Percentiles rank a stretch among this genome's conserved stretches.
These are phyloP conservation scores for Cataglyphis cursor DNA, from an alignment of 2,888 invertebrate species.

Conservation along the genomic window DNA sequence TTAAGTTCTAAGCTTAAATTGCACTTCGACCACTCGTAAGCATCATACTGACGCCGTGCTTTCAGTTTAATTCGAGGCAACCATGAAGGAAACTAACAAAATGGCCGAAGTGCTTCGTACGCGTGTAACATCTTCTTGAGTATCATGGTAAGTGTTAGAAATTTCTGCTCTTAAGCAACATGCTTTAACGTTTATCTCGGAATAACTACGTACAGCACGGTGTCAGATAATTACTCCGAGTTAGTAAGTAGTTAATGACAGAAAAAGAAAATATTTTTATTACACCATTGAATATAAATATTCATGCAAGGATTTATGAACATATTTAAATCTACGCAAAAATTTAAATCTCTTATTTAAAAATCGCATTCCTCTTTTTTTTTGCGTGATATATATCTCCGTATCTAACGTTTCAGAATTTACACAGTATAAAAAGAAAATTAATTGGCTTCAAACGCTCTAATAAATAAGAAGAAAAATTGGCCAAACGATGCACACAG, in stretches of 20 bases:
- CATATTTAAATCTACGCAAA: background rate
- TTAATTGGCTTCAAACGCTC: background rate
- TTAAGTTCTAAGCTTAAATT: constrained; percentile 60
- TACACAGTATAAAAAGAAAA: background rate
- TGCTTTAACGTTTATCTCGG: constrained; percentile 42
- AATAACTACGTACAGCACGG: constrained; percentile 18
- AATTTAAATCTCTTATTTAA: background rate
- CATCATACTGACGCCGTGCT: constrained; percentile 43
- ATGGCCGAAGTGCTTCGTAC: constrained; percentile 43
- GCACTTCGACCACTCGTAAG: constrained; percentile 56
- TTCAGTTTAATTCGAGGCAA: constrained; percentile 55
- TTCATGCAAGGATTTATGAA: background rate
- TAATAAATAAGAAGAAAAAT: constrained; percentile 4
- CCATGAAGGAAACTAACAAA: constrained; percentile 56
- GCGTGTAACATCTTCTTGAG: constrained; percentile 47
- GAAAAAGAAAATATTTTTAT: constrained; percentile 14
- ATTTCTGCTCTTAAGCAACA: constrained; percentile 35
- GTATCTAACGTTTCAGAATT: background rate
- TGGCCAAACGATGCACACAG: background rate
- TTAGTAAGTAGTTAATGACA: constrained; percentile 12
- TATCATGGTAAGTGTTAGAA: constrained; percentile 44
- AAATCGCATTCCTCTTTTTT: background rate
- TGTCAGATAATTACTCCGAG: constrained; percentile 23
- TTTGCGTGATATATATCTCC: background rate
- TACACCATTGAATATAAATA: constrained; percentile 5